Evolutionary conservation across 1,140 invertebrate species (phyloP).

Genomic region (Drosophila bifasciata): DNA sequence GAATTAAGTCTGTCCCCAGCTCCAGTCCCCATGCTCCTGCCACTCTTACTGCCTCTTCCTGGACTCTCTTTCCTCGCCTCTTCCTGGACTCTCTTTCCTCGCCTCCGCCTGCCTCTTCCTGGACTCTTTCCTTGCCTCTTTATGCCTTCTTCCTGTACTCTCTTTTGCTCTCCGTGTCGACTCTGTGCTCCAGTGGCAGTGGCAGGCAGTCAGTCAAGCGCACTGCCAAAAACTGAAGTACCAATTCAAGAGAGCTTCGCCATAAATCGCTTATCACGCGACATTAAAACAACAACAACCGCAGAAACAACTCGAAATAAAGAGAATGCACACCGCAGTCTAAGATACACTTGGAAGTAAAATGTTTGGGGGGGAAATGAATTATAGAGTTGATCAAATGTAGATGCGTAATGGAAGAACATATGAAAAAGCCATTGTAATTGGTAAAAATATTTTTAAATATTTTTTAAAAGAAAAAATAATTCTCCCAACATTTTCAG

Average conservation of each 20-base stretch:
- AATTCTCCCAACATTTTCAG: no score
- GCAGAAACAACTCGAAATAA: conserved; percentile 29
- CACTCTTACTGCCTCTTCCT: not conserved
- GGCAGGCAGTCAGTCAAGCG: conserved; percentile 76
- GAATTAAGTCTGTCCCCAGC: conserved; percentile 73
- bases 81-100: not conserved
- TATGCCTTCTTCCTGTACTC: not conserved
- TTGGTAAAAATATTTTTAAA: no score
- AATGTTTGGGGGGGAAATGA: no score
- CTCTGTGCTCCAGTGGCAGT: conserved; percentile 10
- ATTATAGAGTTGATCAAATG: no score
- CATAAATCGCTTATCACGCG: conserved; percentile 82
- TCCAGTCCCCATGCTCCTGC: not conserved
- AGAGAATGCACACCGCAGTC: no score
- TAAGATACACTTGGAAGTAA: no score
- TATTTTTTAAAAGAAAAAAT: no score
- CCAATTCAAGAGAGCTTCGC: conserved; percentile 74
- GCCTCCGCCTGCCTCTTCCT: conserved; percentile 1
- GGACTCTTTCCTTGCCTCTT: not conserved
- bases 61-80: no score
- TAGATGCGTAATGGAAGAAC: no score
- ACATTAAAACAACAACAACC: conserved; percentile 77
- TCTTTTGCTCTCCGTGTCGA: not conserved
- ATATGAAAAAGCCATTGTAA: no score
- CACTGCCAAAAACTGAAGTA: conserved; percentile 71